Percentiles rank a stretch among this genome's conserved stretches.
Evolutionary conservation across 2,113 vertebrate genomes (phyloP).

Genomic region (Aldabrachelys gigantea): DNA sequence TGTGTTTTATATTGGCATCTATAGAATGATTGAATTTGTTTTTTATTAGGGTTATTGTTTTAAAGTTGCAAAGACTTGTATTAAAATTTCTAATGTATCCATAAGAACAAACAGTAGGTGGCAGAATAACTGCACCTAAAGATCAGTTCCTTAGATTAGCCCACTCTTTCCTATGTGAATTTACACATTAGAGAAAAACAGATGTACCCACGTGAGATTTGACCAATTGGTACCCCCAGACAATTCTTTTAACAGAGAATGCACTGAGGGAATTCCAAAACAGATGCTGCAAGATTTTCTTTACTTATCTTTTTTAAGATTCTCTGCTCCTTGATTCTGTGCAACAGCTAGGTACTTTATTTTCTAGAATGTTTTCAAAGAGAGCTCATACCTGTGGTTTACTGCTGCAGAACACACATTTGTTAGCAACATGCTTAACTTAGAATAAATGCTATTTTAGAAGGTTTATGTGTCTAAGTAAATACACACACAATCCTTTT

Average conservation of each 20-base stretch:
- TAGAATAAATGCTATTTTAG: constrained; percentile 7
- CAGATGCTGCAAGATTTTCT: constrained; percentile 57
- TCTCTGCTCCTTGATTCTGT: background rate
- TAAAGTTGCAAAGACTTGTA: background rate
- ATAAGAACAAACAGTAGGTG: constrained; percentile 76
- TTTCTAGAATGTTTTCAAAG: constrained; percentile 8
- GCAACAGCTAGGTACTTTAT: constrained; percentile 3
- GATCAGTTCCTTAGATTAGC: background rate
- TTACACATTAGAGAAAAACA: constrained; percentile 30
- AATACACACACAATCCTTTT: background rate
- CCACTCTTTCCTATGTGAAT: constrained; percentile 18
- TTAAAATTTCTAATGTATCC: background rate
- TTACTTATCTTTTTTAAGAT: constrained; percentile 37
- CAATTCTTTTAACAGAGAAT: constrained; percentile 65
- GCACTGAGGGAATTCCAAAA: constrained; percentile 58
- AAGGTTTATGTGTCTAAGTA: background rate
- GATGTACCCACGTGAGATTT: constrained; percentile 43
- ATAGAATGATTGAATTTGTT: background rate
- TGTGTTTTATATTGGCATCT: background rate
- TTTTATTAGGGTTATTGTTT: background rate
- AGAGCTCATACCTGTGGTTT: background rate
- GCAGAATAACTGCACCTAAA: constrained; percentile 77
- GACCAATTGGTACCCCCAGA: constrained; percentile 47
- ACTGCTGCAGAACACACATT: background rate
- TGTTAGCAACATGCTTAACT: background rate